A percentile compares a stretch with the other conserved stretches of the same genome.
phyloP scores from a whole-genome alignment of 2,113 vertebrate species.

The Percopsis transmontana region DNA sequence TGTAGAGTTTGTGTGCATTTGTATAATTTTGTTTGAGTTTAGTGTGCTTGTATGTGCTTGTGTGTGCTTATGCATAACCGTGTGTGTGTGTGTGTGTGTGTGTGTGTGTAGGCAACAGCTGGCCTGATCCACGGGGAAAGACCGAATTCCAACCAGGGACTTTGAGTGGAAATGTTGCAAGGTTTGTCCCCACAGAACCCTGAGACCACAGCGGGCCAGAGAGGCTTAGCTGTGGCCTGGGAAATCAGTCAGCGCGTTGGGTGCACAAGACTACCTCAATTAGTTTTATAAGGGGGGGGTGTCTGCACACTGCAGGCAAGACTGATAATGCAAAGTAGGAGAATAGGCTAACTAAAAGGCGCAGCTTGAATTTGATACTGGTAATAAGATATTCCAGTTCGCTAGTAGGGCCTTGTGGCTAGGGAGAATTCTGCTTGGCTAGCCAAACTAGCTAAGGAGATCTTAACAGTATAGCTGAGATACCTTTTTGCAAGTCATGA shows the following conservation, averaged over 20 bases:
- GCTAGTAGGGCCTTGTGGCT: no score
- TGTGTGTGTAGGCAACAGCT: conserved; percentile 77
- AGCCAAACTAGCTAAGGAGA: no score
- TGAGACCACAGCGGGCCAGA: not conserved
- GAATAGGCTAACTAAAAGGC: no score
- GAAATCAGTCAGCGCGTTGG: not conserved
- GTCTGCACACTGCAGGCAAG: not conserved
- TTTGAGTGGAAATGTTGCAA: conserved; percentile 30
- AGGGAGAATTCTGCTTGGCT: no score
- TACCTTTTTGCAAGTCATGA: no score
- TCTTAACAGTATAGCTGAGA: no score
- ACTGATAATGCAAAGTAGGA: no score
- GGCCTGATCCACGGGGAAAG: conserved; percentile 79
- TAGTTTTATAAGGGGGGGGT: not conserved
- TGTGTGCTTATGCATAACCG: not conserved
- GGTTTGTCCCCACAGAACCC: not conserved
- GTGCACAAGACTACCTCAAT: not conserved
- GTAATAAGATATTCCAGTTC: no score
- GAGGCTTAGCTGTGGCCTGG: not conserved
- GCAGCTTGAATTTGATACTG: no score
- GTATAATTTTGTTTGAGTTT: not conserved
- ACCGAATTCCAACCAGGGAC: conserved; percentile 77
- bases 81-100: conserved; percentile 25
- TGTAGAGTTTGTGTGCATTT: not conserved
- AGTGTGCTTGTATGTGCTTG: conserved; percentile 60